phyloP scores from a whole-genome alignment of 2,888 invertebrate genomes.

The Chrysodeixis includens region DNA sequence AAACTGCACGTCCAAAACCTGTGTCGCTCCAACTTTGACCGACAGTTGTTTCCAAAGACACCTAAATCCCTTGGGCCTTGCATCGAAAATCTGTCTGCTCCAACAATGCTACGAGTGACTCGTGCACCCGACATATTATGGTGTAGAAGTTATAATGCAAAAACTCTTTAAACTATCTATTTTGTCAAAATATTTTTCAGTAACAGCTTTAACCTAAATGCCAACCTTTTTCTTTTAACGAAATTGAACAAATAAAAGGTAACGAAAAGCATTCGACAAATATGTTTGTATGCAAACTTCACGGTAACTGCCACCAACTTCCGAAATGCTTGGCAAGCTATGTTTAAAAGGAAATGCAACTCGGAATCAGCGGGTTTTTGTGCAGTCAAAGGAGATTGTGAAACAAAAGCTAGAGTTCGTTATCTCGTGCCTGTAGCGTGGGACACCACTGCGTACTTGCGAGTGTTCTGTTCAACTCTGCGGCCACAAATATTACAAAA shows the following conservation, averaged over 20 bases:
- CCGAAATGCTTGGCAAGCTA: slow-evolving; percentile 12
- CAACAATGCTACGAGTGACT: slow-evolving; percentile 25
- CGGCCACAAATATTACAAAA: slow-evolving; percentile 10
- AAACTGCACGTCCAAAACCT: slow-evolving; percentile 29
- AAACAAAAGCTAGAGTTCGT: slow-evolving; percentile 70
- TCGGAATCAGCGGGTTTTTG: slow-evolving; percentile 55
- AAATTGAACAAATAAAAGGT: neutral
- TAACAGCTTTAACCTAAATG: neutral
- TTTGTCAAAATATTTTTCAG: neutral
- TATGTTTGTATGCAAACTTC: neutral
- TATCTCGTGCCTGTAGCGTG: slow-evolving; percentile 60
- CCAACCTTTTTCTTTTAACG: neutral
- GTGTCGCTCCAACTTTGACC: slow-evolving; percentile 24
- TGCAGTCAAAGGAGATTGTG: slow-evolving; percentile 64
- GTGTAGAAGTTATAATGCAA: too few species aligned
- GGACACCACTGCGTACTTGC: slow-evolving; percentile 36
- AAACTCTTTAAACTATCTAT: too few species aligned
- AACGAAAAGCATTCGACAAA: neutral
- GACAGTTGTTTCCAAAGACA: slow-evolving; percentile 46
- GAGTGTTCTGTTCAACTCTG: neutral
- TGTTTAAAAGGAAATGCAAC: slow-evolving; percentile 44
- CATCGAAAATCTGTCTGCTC: slow-evolving; percentile 42
- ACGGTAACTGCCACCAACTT: neutral
- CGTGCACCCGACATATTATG: too few species aligned
- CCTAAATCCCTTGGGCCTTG: slow-evolving; percentile 52